Percentiles rank a stretch among this genome's conserved stretches.
These are phyloP conservation scores for Empidonax traillii DNA, from an alignment of 2,113 vertebrate genomes.

Conservation along the genomic window DNA sequence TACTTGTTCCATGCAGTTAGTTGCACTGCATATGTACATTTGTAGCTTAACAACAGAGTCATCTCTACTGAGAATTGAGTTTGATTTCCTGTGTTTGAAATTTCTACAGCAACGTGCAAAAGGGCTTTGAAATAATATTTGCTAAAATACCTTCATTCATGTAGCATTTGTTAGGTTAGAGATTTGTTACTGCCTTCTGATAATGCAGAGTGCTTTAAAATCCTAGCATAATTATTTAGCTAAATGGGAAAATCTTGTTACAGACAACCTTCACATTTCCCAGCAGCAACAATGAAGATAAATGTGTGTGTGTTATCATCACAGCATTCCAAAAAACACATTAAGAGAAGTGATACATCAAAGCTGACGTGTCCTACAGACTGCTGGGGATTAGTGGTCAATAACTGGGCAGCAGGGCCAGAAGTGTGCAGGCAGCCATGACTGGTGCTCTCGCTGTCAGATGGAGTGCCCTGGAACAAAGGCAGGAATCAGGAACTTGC, in stretches of 20 bases:
- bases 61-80: not conserved
- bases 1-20: not conserved
- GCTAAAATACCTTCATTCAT: not conserved
- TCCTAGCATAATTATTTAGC: not conserved
- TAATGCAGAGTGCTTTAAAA: not conserved
- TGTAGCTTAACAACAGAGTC: not conserved
- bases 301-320: not conserved
- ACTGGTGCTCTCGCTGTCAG: not conserved
- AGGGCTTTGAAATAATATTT: not conserved
- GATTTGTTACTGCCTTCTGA: not conserved
- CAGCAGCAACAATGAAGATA: constrained; percentile 35
- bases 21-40: not conserved
- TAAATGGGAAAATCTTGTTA: constrained; percentile 13
- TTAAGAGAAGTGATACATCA: constrained; percentile 26
- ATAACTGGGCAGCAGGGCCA: not conserved
- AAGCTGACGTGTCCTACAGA: not conserved
- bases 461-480: not conserved
- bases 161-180: not conserved
- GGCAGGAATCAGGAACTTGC: not conserved
- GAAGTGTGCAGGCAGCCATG: not conserved
- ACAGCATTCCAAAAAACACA: constrained; percentile 26
- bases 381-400: not conserved
- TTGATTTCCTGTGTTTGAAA: not conserved
- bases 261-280: constrained; percentile 44
- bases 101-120: not conserved